Percentiles rank a stretch among this genome's conserved stretches.
Evolutionary conservation across 2,888 invertebrate species (phyloP).

Genomic region (Eupelmus urozonus): DNA sequence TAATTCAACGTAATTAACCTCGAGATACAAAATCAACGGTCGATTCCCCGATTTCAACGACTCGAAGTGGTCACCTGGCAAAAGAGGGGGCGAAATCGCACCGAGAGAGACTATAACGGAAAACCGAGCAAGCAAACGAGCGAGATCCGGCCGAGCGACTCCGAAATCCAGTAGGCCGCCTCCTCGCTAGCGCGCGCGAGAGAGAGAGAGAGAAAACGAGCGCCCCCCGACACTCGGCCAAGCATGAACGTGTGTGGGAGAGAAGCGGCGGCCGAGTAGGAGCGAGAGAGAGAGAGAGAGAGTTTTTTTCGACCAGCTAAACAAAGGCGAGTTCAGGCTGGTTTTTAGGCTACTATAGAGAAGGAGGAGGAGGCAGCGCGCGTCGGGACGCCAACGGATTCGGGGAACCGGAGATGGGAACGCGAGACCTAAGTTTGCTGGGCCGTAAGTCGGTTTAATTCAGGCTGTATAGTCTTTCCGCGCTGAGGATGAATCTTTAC

Average conservation of each 20-base stretch:
- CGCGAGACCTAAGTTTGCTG: constrained; percentile 58
- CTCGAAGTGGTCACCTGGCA: neutral
- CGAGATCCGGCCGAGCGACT: neutral
- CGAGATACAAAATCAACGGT: neutral
- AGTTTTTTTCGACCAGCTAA: constrained; percentile 54
- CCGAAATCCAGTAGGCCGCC: neutral
- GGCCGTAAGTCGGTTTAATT: constrained; percentile 44
- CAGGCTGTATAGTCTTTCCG: constrained; percentile 14
- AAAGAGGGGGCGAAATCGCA: neutral
- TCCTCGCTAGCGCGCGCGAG: neutral
- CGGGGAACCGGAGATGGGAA: constrained; percentile 61
- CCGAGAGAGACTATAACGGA: neutral
- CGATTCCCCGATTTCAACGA: neutral
- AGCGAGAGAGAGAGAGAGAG: constrained; percentile 2
- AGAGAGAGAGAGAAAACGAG: neutral
- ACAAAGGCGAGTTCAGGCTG: constrained; percentile 63
- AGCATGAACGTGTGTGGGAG: constrained; percentile 47
- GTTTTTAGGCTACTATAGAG: constrained; percentile 58
- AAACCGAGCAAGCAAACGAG: neutral
- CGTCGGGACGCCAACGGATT: constrained; percentile 62
- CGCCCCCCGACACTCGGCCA: constrained; percentile 1
- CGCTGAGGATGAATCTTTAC: neutral
- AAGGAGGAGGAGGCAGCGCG: neutral
- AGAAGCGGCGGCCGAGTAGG: constrained; percentile 11
- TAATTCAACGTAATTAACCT: neutral